Conservation (phyloP, 2,888 invertebrate species). For the Flexamia atlantica region DNA sequence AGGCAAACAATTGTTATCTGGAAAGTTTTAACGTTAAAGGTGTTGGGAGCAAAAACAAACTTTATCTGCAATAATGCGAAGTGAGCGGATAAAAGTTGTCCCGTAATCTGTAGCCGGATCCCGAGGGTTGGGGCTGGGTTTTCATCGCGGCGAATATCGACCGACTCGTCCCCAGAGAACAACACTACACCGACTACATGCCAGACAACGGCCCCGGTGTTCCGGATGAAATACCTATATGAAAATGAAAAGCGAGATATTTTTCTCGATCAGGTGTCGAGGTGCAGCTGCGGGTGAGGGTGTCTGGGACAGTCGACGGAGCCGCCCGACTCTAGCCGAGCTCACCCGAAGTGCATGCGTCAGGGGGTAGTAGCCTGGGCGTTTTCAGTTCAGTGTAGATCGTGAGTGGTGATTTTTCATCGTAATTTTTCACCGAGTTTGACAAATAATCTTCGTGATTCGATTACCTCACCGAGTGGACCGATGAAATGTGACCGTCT, state of each 20-base stretch:
- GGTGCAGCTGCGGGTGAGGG: conserved; percentile 50
- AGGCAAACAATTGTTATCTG: conserved; percentile 41
- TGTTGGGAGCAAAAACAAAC: conserved; percentile 17
- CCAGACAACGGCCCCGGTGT: conserved; percentile 28
- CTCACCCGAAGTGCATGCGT: conserved; percentile 51
- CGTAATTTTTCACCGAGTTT: conserved; percentile 16
- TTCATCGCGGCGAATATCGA: conserved; percentile 26
- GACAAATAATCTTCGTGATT: conserved; percentile 35
- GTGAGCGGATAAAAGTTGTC: conserved; percentile 44
- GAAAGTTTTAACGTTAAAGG: conserved; percentile 37
- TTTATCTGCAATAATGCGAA: conserved; percentile 48
- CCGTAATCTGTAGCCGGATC: conserved; percentile 26
- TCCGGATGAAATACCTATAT: conserved; percentile 52
- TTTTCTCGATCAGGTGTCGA: conserved; percentile 56
- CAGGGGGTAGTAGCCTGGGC: conserved; percentile 58
- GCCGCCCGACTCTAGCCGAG: conserved; percentile 27
- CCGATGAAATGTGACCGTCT: conserved; percentile 9
- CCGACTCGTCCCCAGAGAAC: not conserved
- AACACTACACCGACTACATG: conserved; percentile 35
- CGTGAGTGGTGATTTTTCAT: conserved; percentile 51
- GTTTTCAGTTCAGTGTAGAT: conserved; percentile 57
- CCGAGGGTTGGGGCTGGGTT: not conserved
- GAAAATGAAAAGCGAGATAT: conserved; percentile 57
- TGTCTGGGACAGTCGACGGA: conserved; percentile 30
- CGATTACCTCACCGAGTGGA: not conserved